Base-by-base conservation (phyloP, 2,888 invertebrate species). In the Tanaodytes sp. region DNA sequence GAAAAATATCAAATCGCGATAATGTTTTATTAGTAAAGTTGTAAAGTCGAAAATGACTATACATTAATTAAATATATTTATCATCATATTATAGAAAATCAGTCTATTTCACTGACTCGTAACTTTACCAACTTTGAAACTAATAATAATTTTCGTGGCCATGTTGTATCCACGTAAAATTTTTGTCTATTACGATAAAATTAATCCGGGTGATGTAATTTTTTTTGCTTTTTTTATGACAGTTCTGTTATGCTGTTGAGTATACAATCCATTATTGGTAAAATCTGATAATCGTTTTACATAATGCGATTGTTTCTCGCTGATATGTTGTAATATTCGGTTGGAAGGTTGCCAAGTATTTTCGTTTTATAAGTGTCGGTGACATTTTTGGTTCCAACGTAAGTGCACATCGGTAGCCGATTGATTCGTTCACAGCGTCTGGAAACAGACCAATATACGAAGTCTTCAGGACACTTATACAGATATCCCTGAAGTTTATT, bases 391-490 rank as follows among this genome's bases (percentile, higher is more conserved):
- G 63, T 65, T 1, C 73, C 69, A 15, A 72, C 59, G 9, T 73
- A 63, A 1, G 72, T 73, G 74, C 93, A 94, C 78, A 89, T 88
- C 57, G 88, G 87, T 48, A 93, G 84, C 78, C 88, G 88, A 40
- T 87, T 85, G 0, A 86, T 86, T 39, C 89, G 88, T 84, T 94
- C 94, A 80, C 94, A 94, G 78, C 91, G 88, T 83, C 91, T 89
- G 75, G 93, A 93, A 2, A 92, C 89, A 39, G 91, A 88, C 93
- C 93, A 94, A 81, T 91, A 95, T 2, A 91, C 88, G 76, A 90
- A 93, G 39, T 91, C 90, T 76, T 89, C 86, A 0, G 94, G 94
- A 84, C 95, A 95, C 77, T 91, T 91, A 82, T 91, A 91, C 11
- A 94, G 86, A 76, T 89, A 90, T 12, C 92, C 94, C 82, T 90